Evolutionary conservation across 2,113 vertebrate genomes (phyloP).

Genomic region (Parotia lawesii): DNA sequence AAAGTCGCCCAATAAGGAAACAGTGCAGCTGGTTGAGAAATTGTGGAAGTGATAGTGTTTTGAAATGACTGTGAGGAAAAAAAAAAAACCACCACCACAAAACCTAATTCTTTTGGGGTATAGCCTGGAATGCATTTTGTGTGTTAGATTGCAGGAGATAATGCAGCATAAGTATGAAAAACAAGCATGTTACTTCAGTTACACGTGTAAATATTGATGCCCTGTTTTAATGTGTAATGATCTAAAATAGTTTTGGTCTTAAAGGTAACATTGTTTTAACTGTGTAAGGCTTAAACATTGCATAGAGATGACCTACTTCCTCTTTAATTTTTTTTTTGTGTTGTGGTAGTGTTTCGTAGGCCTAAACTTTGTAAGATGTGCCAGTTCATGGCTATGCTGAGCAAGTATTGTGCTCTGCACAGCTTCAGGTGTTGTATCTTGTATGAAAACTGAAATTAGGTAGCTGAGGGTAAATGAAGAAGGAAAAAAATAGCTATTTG

Average conservation of each 20-base stretch:
- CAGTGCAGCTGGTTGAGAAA: slow-evolving; percentile 54
- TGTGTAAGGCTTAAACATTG: background rate
- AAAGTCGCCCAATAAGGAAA: slow-evolving; percentile 30
- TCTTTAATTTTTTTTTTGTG: background rate
- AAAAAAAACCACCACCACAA: background rate
- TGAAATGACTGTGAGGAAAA: slow-evolving; percentile 25
- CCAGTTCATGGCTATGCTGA: background rate
- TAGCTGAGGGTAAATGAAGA: background rate
- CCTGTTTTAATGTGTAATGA: background rate
- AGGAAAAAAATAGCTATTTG: background rate
- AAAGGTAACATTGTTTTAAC: background rate
- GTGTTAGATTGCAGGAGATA: background rate
- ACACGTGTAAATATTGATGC: background rate
- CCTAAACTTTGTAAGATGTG: background rate
- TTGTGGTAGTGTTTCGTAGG: background rate
- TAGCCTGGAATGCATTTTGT: background rate
- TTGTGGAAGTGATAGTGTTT: slow-evolving; percentile 59
- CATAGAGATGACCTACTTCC: background rate
- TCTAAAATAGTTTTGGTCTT: background rate
- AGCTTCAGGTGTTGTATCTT: background rate
- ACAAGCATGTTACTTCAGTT: background rate
- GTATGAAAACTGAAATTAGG: background rate
- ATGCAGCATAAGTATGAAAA: background rate
- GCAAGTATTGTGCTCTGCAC: background rate
- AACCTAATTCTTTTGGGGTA: background rate